Conservation (phyloP, 2,888 invertebrate genomes). For the Augiades crinisus region DNA sequence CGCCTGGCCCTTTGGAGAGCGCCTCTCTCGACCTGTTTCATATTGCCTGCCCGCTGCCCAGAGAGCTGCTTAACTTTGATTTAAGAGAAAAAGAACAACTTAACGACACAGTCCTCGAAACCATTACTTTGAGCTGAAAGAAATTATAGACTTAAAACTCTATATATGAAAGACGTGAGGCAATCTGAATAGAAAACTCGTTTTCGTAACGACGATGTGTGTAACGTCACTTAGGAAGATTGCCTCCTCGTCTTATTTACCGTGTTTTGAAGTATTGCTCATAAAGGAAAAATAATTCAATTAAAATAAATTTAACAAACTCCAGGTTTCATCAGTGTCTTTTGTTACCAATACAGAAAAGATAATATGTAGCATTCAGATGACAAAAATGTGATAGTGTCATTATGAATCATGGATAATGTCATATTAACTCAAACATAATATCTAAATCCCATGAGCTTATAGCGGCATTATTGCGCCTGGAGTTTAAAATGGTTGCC, state of each 20-base stretch:
- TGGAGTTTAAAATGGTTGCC: too few species aligned
- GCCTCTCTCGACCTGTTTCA: slow-evolving; percentile 75
- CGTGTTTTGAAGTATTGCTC: neutral
- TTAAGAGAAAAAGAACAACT: slow-evolving; percentile 74
- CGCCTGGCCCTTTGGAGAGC: slow-evolving; percentile 74
- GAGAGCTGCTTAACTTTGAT: slow-evolving; percentile 77
- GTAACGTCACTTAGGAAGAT: neutral
- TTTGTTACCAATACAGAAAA: too few species aligned
- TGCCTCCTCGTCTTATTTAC: neutral
- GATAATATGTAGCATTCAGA: too few species aligned
- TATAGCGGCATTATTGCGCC: too few species aligned
- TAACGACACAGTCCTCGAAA: slow-evolving; percentile 55
- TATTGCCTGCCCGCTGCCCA: slow-evolving; percentile 70
- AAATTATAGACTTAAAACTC: slow-evolving; percentile 14
- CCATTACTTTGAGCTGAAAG: slow-evolving; percentile 35
- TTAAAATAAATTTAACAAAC: too few species aligned
- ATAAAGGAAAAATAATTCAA: too few species aligned
- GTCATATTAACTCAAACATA: too few species aligned
- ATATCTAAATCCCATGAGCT: too few species aligned
- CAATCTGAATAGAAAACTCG: neutral
- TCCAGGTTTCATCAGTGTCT: too few species aligned
- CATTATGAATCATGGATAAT: too few species aligned
- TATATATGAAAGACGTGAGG: slow-evolving; percentile 1
- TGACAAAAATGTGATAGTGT: too few species aligned
- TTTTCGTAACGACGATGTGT: slow-evolving; percentile 6